phyloP scores from a whole-genome alignment of 92 coral and sea anemone species.

The Actinernus sp. region DNA sequence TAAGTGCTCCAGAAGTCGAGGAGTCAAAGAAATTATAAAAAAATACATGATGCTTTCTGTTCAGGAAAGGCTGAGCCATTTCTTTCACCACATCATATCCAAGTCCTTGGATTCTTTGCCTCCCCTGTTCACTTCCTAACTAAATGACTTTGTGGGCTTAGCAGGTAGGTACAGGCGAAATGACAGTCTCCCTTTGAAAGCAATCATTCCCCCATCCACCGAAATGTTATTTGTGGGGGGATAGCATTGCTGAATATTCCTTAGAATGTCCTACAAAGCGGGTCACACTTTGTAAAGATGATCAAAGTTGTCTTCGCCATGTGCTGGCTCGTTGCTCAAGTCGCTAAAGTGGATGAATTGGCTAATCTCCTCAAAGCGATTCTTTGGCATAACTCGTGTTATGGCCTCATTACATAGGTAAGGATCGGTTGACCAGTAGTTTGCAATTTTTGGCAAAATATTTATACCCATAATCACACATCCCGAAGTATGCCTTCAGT shows the following conservation, averaged over 20 bases:
- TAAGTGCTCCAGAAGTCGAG: no score
- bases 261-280: conserved; percentile 4
- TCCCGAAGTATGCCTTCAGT: no score
- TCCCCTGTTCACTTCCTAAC: no score
- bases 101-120: conserved; percentile 42
- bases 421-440: conserved; percentile 53
- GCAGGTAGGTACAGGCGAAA: no score
- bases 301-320: conserved; percentile 19
- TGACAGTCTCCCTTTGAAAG: no score
- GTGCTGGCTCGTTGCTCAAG: conserved; percentile 18
- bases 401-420: conserved; percentile 33
- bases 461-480: no score
- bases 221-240: conserved; percentile 24
- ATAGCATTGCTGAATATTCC: conserved; percentile 15
- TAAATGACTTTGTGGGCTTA: no score
- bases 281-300: conserved; percentile 22
- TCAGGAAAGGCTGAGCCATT: no score
- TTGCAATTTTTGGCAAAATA: conserved; percentile 30
- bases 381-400: conserved; percentile 33
- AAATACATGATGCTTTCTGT: conserved; percentile 34
- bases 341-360: conserved; percentile 32
- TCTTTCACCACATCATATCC: conserved; percentile 60
- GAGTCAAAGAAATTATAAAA: conserved; percentile 52
- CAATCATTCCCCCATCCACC: conserved; percentile 50
- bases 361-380: conserved; percentile 26